Evolutionary conservation across 1,140 invertebrate genomes (phyloP).

Genomic region (Brachionus rotundiformis): DNA sequence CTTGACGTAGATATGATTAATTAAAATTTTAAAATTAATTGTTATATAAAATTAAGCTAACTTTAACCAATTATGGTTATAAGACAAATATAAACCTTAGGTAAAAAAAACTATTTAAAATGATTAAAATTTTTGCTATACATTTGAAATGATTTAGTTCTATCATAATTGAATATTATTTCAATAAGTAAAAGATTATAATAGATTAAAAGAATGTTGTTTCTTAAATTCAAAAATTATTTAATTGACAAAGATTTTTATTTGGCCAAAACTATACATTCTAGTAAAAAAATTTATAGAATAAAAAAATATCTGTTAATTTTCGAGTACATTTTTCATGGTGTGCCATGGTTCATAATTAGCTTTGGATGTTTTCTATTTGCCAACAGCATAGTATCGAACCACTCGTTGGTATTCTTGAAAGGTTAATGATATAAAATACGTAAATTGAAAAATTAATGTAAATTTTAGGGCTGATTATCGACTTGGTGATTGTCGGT

Average conservation of each 20-base stretch:
- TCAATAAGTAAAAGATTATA: background rate
- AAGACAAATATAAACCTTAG: no score
- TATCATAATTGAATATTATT: background rate
- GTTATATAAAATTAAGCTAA: no score
- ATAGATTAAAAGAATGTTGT: no score
- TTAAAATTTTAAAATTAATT: no score
- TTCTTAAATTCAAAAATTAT: background rate
- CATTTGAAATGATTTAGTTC: no score
- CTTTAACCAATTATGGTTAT: no score
- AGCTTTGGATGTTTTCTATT: background rate
- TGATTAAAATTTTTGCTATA: no score
- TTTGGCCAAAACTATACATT: conserved; percentile 1
- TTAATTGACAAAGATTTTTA: background rate
- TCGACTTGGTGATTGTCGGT: background rate
- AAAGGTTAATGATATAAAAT: background rate
- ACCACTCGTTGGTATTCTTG: background rate
- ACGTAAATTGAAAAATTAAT: background rate
- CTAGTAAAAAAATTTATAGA: background rate
- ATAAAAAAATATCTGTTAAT: background rate
- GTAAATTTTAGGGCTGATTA: conserved; percentile 10
- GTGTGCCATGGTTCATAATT: conserved; percentile 20
- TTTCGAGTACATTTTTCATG: conserved; percentile 33
- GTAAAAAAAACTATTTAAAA: no score
- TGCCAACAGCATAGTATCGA: background rate
- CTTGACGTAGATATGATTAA: no score